These are phyloP conservation scores for Caretta caretta DNA, from an alignment of 2,113 vertebrate genomes.

Conservation along the genomic window DNA sequence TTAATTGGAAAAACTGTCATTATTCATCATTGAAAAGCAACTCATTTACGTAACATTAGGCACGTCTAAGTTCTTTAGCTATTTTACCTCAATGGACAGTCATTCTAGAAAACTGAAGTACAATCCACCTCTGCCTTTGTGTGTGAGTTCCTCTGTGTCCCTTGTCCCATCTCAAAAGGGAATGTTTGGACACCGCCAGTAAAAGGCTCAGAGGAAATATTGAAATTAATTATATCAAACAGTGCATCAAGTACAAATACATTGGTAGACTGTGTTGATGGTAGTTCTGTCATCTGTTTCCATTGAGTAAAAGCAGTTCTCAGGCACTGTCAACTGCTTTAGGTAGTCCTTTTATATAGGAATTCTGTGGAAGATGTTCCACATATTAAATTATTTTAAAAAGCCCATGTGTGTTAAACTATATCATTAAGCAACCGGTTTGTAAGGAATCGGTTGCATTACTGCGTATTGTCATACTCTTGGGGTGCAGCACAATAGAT, in stretches of 20 bases:
- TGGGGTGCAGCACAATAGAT: rapidly evolving
- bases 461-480: not conserved
- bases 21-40: not conserved
- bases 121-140: not conserved
- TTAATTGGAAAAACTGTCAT: not conserved
- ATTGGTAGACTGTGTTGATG: not conserved
- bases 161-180: not conserved
- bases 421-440: not conserved
- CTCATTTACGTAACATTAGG: not conserved
- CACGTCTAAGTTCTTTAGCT: not conserved
- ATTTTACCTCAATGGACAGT: not conserved
- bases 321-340: not conserved
- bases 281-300: not conserved
- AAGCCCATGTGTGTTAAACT: not conserved
- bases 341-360: not conserved
- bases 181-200: not conserved
- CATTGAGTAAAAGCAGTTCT: not conserved
- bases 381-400: not conserved
- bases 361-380: not conserved
- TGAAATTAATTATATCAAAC: not conserved
- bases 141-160: not conserved
- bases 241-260: not conserved
- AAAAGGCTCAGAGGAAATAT: not conserved
- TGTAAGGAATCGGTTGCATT: not conserved
- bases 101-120: not conserved